These are phyloP conservation scores for Maccullochella peelii DNA, from an alignment of 2,113 vertebrate species.

Conservation along the genomic window DNA sequence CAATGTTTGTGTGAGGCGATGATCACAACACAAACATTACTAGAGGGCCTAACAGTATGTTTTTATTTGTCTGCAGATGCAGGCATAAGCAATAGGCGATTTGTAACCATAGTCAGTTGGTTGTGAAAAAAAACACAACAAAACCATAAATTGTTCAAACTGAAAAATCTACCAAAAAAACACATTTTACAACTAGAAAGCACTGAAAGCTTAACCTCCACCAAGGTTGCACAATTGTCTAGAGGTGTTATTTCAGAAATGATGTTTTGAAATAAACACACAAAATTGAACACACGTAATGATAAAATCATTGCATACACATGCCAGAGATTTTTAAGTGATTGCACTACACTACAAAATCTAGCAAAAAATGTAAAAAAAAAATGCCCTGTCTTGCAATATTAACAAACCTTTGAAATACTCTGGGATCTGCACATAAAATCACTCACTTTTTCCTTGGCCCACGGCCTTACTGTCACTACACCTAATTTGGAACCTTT, in stretches of 20 bases:
- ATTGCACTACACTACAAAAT: background rate
- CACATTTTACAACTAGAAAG: background rate
- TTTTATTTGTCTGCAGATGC: conserved; percentile 35
- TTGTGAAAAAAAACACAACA: background rate
- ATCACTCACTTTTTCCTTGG: background rate
- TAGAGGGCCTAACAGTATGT: conserved; percentile 19
- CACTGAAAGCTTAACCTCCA: background rate
- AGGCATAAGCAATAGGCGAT: conserved; percentile 23
- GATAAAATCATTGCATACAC: background rate
- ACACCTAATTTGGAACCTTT: too few relatives aligned
- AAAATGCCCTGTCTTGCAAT: background rate
- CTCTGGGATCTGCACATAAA: background rate
- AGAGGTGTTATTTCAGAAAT: background rate
- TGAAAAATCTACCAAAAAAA: background rate
- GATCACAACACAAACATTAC: conserved; percentile 73
- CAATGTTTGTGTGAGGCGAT: conserved; percentile 70
- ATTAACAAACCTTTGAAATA: background rate
- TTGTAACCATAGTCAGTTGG: conserved; percentile 4
- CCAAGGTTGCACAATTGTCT: background rate
- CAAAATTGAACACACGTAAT: background rate
- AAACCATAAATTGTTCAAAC: background rate
- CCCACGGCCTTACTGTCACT: background rate
- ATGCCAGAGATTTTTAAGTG: background rate
- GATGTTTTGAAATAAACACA: background rate
- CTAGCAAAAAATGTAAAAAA: background rate